Percentiles rank a stretch among this genome's conserved stretches.
Conservation (phyloP, 1,140 invertebrate species). For the Zaprionus vittiger region DNA sequence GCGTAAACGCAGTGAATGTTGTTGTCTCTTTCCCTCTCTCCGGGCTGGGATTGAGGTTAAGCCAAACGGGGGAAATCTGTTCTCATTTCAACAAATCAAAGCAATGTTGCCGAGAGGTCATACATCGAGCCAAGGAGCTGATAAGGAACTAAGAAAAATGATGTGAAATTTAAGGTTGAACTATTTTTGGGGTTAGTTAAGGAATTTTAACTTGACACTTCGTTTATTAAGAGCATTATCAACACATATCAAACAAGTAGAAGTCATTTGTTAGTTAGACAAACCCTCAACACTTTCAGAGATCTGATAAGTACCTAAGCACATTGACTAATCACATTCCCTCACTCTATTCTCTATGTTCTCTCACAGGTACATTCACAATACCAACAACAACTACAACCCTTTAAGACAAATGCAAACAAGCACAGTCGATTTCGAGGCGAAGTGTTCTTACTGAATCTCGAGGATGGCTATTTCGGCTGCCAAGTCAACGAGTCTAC, state of each 20-base stretch:
- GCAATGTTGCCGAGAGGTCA: not conserved
- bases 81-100: conserved; percentile 15
- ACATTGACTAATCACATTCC: conserved; percentile 18
- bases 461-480: conserved; percentile 98
- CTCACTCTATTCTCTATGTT: conserved; percentile 23
- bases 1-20: conserved; percentile 21
- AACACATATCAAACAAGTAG: not conserved
- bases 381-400: conserved; percentile 83
- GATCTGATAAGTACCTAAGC: not conserved
- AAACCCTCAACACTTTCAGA: not conserved
- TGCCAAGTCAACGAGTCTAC: conserved; percentile 98
- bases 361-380: conserved; percentile 89
- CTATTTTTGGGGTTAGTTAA: not conserved
- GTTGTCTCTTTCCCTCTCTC: not conserved
- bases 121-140: conserved; percentile 1
- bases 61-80: not conserved
- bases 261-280: not conserved
- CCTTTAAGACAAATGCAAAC: conserved; percentile 78
- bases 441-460: conserved; percentile 98
- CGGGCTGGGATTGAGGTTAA: conserved; percentile 20
- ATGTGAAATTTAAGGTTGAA: not conserved
- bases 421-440: conserved; percentile 89
- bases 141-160: not conserved
- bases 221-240: not conserved
- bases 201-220: not conserved